A percentile compares a stretch with the other conserved stretches of the same genome.
These are phyloP conservation scores for Syrista parreyssii DNA, from an alignment of 2,888 invertebrate species.

Conservation along the genomic window DNA sequence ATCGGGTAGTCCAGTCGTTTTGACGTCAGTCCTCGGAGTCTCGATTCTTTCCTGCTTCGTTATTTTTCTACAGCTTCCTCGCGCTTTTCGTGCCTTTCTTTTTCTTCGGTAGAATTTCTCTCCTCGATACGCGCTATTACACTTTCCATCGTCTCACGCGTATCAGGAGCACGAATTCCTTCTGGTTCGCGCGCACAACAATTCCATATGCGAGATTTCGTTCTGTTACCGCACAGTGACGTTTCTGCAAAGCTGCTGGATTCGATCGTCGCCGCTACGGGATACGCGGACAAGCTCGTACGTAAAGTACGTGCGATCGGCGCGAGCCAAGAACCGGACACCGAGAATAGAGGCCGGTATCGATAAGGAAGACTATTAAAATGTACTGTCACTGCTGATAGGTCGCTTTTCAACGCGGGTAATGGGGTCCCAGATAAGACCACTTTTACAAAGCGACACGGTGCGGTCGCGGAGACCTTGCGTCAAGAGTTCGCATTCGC, in stretches of 20 bases:
- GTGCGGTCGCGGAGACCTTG: not conserved
- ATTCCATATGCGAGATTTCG: not conserved
- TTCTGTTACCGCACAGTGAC: not conserved
- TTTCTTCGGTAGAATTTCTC: not conserved
- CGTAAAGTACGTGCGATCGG: not conserved
- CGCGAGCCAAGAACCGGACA: slow-evolving; percentile 6
- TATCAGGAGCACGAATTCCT: not conserved
- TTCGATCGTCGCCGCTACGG: not conserved
- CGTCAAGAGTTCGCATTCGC: not conserved
- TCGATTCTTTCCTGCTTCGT: not conserved
- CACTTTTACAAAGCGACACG: not conserved
- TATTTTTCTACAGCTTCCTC: not conserved
- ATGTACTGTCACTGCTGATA: not conserved
- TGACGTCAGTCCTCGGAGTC: not conserved
- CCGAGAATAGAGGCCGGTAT: not conserved
- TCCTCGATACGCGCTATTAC: not conserved
- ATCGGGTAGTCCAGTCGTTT: not conserved
- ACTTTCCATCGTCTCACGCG: not conserved
- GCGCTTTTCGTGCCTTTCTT: not conserved
- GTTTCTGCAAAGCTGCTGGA: not conserved
- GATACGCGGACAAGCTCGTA: not conserved
- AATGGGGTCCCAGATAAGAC: slow-evolving; percentile 7
- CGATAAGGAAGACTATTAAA: slow-evolving; percentile 1
- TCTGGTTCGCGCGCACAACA: not conserved
- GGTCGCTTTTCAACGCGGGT: slow-evolving; percentile 1